Percentiles rank a stretch among this genome's conserved stretches.
phyloP scores from a whole-genome alignment of 2,888 invertebrate genomes.

The Zaprionus lineosus region DNA sequence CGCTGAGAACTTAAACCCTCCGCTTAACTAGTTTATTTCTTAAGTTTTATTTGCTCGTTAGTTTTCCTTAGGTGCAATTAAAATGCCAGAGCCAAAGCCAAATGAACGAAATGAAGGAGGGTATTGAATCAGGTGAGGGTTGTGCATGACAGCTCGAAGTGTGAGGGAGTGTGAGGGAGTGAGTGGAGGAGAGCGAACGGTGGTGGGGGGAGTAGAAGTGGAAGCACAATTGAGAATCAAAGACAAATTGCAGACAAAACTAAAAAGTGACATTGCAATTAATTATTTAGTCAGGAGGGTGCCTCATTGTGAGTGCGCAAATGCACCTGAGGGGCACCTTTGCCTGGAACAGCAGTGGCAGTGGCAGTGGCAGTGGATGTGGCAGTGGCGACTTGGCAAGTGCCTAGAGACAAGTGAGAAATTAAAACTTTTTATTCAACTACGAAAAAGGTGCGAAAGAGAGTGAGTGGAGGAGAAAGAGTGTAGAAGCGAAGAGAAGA shows the following conservation, averaged over 20 bases:
- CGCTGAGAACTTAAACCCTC: conserved; percentile 9
- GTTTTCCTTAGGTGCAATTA: not conserved
- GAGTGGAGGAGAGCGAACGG: too few relatives aligned
- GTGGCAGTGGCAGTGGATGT: not conserved
- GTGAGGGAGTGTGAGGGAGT: too few relatives aligned
- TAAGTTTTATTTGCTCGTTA: not conserved
- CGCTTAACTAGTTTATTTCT: conserved; percentile 19
- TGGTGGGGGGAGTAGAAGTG: too few relatives aligned
- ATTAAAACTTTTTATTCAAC: conserved; percentile 64
- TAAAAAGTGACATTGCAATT: conserved; percentile 68
- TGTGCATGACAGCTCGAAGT: too few relatives aligned
- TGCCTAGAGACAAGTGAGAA: conserved; percentile 70
- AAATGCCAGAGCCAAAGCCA: too few relatives aligned
- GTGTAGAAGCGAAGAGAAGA: not conserved
- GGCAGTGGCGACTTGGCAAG: conserved; percentile 23
- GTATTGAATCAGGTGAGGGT: too few relatives aligned
- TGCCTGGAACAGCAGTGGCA: too few relatives aligned
- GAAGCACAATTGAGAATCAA: conserved; percentile 54
- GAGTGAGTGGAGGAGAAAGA: not conserved
- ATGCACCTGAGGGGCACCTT: conserved; percentile 37
- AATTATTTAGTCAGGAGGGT: conserved; percentile 67
- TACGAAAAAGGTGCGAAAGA: conserved; percentile 2
- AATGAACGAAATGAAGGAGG: too few relatives aligned
- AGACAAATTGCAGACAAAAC: conserved; percentile 69
- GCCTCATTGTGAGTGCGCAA: not conserved